Base-by-base conservation (phyloP, 2,888 invertebrate genomes). In the Lissocephala sabroskyi region DNA sequence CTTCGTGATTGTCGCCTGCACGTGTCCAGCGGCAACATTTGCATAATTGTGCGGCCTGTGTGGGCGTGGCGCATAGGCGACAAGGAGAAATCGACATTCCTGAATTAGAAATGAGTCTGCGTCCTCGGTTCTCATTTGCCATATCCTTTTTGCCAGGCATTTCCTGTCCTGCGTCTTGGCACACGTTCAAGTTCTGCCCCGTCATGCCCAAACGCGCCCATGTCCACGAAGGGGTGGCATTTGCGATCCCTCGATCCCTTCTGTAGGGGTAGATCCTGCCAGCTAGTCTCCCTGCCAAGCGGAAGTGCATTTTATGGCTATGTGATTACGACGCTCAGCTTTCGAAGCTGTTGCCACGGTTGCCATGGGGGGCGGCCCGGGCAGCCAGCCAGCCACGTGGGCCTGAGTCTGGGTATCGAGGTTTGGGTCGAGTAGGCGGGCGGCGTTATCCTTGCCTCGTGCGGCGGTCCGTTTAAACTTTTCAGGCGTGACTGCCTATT, bases 401-500 rank as follows among this genome's bases (percentile, higher is more conserved):
- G 44, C 35, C 41, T 23, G 48, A n/a, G n/a, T n/a, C n/a, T n/a
- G n/a, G n/a, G n/a, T n/a, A n/a, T n/a, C n/a, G n/a, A n/a, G n/a
- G n/a, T n/a, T n/a, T 17, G 28, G 17, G 23, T 13, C 32, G 6
- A 10, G 14, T 5, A 17, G 29, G 7, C 28, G 3, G 29, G 7
- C 28, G 55, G 33, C 44, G 30, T 52, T 37, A 33, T 26, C 19
- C 10, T 29, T 11, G 45, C 45, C 36, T 51, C 28, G 18, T 18
- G 18, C 26, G 37, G 30, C 43, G 60, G 59, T 60, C 70, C 58
- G 59, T 49, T 65, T 61, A 53, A 49, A 54, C 45, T 67, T 59
- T 59, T 70, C 78, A 77, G 79, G 66, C 78, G 78, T 78, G 79
- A 80, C 78, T 61, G 75, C 50, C 62, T 66, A 77, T 65, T 80